Evolutionary conservation across 2,888 invertebrate species (phyloP).

Genomic region (Tribolium freemani): DNA sequence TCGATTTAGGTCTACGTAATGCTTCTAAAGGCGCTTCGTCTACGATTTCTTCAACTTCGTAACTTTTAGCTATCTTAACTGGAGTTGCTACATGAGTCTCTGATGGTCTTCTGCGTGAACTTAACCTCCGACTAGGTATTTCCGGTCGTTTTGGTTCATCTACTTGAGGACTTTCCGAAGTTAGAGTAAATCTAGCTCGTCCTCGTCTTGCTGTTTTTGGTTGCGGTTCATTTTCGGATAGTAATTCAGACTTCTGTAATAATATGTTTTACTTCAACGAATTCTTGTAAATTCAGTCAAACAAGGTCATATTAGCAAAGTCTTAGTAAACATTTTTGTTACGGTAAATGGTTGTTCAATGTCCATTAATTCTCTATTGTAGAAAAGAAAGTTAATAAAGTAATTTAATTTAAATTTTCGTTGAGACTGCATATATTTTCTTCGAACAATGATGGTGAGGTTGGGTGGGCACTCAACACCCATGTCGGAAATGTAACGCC

Average conservation of each 20-base stretch:
- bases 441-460: conserved; percentile 4
- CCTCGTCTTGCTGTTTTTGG: conserved; percentile 51
- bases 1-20: conserved; percentile 54
- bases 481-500: conserved; percentile 9
- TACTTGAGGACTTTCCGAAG: conserved; percentile 59
- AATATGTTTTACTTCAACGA: conserved; percentile 12
- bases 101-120: conserved; percentile 24
- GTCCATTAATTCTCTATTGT: not conserved
- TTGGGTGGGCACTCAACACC: conserved; percentile 14
- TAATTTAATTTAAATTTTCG: conserved; percentile 2
- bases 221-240: conserved; percentile 51
- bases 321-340: not conserved
- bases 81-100: conserved; percentile 17
- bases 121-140: conserved; percentile 17
- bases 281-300: not conserved
- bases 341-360: not conserved
- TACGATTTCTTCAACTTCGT: conserved; percentile 64
- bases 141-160: conserved; percentile 47
- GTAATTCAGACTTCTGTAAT: conserved; percentile 52
- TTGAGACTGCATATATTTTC: conserved; percentile 4
- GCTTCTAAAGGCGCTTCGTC: conserved; percentile 63
- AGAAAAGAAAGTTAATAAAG: conserved; percentile 19
- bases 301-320: conserved; percentile 22
- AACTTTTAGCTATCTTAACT: conserved; percentile 44
- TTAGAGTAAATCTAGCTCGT: conserved; percentile 31